Percentiles rank a stretch among this genome's conserved stretches.
phyloP scores from a whole-genome alignment of 2,797 vertebrate species.

The Crenuchus spilurus region DNA sequence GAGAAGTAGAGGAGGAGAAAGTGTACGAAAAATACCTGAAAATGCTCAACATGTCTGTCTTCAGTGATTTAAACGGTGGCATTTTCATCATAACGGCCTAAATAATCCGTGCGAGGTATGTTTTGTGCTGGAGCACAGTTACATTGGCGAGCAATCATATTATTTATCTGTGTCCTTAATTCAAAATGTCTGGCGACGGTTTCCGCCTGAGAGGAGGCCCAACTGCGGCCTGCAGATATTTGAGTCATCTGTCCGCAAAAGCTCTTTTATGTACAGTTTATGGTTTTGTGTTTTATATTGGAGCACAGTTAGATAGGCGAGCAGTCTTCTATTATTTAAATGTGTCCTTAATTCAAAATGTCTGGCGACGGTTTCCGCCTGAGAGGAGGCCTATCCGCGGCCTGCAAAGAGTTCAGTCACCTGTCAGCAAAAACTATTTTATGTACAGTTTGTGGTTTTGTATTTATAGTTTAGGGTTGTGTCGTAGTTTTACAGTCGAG shows the following conservation, averaged over 20 bases:
- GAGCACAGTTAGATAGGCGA: too few relatives aligned
- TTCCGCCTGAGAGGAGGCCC: background rate
- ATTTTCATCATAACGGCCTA: constrained; percentile 26
- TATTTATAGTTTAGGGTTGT: too few relatives aligned
- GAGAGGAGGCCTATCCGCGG: background rate
- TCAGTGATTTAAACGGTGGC: background rate
- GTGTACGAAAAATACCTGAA: too few relatives aligned
- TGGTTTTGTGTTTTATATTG: background rate
- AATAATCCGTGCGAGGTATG: constrained; percentile 40
- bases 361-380: background rate
- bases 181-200: background rate
- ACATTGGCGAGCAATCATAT: background rate
- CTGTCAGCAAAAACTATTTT: background rate
- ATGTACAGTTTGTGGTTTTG: background rate
- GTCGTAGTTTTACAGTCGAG: background rate
- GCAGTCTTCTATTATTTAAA: too few relatives aligned
- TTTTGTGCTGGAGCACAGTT: background rate
- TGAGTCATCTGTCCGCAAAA: background rate
- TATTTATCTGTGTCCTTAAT: background rate
- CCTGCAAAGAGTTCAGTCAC: background rate
- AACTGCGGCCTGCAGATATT: background rate
- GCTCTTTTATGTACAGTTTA: background rate
- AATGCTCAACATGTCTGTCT: background rate
- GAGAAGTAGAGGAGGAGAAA: background rate
- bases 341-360: background rate